Base-by-base conservation (phyloP, 2,888 invertebrate species). In the Aporophyla lueneburgensis region DNA sequence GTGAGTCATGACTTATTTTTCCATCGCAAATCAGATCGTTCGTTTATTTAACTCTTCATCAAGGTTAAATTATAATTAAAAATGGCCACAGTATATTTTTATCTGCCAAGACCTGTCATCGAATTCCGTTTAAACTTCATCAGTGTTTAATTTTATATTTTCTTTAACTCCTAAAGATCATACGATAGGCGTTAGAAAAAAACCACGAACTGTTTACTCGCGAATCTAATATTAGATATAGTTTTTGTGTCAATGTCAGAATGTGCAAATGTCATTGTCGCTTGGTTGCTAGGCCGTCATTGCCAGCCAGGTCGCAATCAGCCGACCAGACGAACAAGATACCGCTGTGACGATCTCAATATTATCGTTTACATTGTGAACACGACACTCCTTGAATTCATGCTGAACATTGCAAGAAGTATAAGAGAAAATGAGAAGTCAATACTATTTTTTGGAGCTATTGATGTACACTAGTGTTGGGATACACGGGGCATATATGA, bases 171-270 rank as follows among this genome's bases (percentile, higher is more conserved):
- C 1, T 19, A 19, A 59, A 54, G 33, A 56, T 62, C 40, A 65
- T 54, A 9, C 19, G 16, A 27, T 21, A 61, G 7, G 21, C 40
- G 71, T 58, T 46, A 12, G 51, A 59, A 66, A 70, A 75, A 33
- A 68, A 63, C 43, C 63, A 74, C 53, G 21, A 43, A 24, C 21
- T 72, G 59, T 78, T 85, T 85, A 81, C 82, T 71, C 58, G 82
- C 65, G 21, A 67, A 56, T 85, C 85, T 85, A 81, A 65, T 81
- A 74, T 67, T 83, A 81, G 80, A 0, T 21, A 6, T 6, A 58
- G 69, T 81, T 84, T 78, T 81, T 74, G 78, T 84, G 85, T 85
- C 83, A 84, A 85, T 84, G 83, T 85, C 74, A 74, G 56, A 53
- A 12, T 78, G 12, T 74, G 78, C 78, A 74, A 81, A 81, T 83